Base-by-base conservation (phyloP, 2,113 vertebrate genomes). In the Xyrauchen texanus region DNA sequence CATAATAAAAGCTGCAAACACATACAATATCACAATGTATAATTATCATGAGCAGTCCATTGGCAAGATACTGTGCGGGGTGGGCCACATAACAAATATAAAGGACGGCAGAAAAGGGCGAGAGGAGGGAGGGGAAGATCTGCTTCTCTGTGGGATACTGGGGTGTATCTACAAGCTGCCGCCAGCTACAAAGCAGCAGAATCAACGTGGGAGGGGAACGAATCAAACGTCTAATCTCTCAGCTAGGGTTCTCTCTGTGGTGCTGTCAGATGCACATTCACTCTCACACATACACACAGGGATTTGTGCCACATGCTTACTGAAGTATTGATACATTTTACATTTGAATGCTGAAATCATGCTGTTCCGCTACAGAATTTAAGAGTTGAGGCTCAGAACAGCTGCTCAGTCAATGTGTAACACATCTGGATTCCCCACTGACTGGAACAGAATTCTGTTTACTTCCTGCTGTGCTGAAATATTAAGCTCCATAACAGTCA, bases 181-280 rank as follows among this genome's bases (percentile, higher is more conserved):
- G 53, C 55, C 62, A 47, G 61, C 60, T 55, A 74, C 57, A 44
- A 53, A 15, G 5, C 21, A 65, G 47, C 62, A 65, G 49, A 49
- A 55, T 65, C 51, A 4, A 55, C 21, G 51, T 76, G 74, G 74
- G 74, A 58, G 62, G 74, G 51, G 61, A 66, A 76, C 12, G 8
- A 76, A 76, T 76, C 62, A 76, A 74, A 70, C 82, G 82, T 76
- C 58, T 83, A 81, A 85, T 87, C 88, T 88, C 85, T 86, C 88
- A 87, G 86, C 69, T 86, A 85, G 66, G 78, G 83, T 86, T 77
- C 83, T 86, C 80, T 81, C 82, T 84, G 77, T 86, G 80, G 12
- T 64, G 12, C 64, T 16, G 71, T 69, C 55, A 62, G 8, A 62
- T 46, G 3, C 9, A 8, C 60, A 52, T 52, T 66, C 21, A 34